Evolutionary conservation across 1,140 invertebrate genomes (phyloP).

Genomic region (Monomorium pharaonis): DNA sequence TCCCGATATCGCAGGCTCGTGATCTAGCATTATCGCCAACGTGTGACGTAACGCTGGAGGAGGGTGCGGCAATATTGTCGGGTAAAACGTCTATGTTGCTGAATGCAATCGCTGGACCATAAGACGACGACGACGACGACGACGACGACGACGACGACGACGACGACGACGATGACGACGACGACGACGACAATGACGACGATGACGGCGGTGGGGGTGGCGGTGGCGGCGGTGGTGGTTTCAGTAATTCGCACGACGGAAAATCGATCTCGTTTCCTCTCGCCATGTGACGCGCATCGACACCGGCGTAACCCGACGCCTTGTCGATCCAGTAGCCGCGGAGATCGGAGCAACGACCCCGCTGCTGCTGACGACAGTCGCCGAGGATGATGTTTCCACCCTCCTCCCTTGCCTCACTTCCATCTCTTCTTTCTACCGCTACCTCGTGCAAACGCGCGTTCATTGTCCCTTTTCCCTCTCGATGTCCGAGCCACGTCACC

Average conservation of each 20-base stretch:
- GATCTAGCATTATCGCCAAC: background rate
- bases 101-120: background rate
- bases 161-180: background rate
- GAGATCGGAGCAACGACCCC: constrained; percentile 52
- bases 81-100: background rate
- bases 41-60: constrained; percentile 8
- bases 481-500: background rate
- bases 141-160: background rate
- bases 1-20: constrained; percentile 23
- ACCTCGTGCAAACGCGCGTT: constrained; percentile 10
- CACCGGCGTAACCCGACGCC: background rate
- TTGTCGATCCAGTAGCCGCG: constrained; percentile 27
- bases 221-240: no score
- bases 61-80: constrained; percentile 3
- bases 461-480: constrained; percentile 8
- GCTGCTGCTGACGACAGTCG: constrained; percentile 6
- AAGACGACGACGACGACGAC: background rate
- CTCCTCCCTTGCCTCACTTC: background rate
- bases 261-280: constrained; percentile 11
- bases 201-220: no score
- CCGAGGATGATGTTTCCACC: background rate
- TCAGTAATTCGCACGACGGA: background rate
- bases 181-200: background rate
- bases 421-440: background rate
- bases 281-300: constrained; percentile 12